Evolutionary conservation across 1,140 invertebrate genomes (phyloP), one percentile per base, ranked within the genome.

Genomic region (Macrobrachium rosenbergii): DNA sequence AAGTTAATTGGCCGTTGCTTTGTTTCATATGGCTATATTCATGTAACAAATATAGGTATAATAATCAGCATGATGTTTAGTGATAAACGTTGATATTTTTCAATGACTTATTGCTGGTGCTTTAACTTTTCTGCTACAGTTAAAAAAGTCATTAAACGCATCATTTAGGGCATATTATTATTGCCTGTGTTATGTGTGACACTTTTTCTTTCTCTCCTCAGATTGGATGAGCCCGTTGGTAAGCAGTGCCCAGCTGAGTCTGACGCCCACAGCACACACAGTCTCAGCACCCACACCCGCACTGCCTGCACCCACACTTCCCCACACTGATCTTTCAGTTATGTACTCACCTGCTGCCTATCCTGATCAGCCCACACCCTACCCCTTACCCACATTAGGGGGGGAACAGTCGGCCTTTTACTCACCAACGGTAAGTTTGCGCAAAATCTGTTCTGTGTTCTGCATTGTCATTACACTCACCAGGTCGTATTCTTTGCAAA

Each of bases 391-490:
- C 14, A 90, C 91, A 14, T 83, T 91, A 8, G 85, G 89, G 10
- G 90, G 91, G 16, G 91, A 92, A 78, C 91, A 92, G 87, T 93
- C 93, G 5, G 92, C 92, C 11, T 93, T 93, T 90, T 93, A 93
- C 82, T 91, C 92, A 6, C 93, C 92, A 11, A 89, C 92, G 91
- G 93, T 93, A 91, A 92, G 93, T 92, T 59, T 67, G 76, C 45
- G 23, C 17, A 21, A 17, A 17, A 59, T 62, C 19, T 37, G 17
- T 77, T 77, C 21, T 52, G 43, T 72, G 28, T 37, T 37, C 28
- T 37, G 28, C 3, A 37, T 37, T 37, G 28, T 2, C 28, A 37
- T 37, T 37, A 37, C 28, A 37, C 28, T 37, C 3, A 37, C n/a
- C n/a, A 37, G 1, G 28, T 37, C 28, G 1, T 37, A 37, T 37